These are phyloP conservation scores for Onychostoma macrolepis DNA, from an alignment of 2,113 vertebrate genomes.

Conservation along the genomic window DNA sequence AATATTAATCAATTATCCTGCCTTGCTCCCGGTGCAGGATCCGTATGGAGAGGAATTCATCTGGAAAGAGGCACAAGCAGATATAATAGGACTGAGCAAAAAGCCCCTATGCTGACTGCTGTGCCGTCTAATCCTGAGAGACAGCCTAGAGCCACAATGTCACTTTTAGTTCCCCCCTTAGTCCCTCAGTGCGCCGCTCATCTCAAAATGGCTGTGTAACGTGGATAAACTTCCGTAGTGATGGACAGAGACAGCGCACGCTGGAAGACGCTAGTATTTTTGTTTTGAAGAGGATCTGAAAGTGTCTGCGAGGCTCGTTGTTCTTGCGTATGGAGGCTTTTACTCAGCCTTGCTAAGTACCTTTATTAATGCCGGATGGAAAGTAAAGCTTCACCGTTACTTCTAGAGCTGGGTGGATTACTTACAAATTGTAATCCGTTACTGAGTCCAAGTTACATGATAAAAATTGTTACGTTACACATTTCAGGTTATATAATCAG, in stretches of 20 bases:
- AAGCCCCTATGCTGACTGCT: slow-evolving; percentile 77
- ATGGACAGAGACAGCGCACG: slow-evolving; percentile 56
- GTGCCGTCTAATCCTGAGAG: slow-evolving; percentile 80
- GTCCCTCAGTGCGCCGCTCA: slow-evolving; percentile 71
- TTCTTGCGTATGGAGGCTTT: background rate
- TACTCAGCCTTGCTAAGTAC: background rate
- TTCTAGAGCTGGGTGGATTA: background rate
- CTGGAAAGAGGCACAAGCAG: slow-evolving; percentile 81
- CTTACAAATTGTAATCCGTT: too few relatives aligned
- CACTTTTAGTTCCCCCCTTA: slow-evolving; percentile 75
- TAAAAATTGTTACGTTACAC: too few relatives aligned
- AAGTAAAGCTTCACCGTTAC: background rate
- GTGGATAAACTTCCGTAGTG: slow-evolving; percentile 67
- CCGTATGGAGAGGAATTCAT: slow-evolving; percentile 80
- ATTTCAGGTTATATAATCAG: too few relatives aligned
- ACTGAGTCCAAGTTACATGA: too few relatives aligned
- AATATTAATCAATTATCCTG: slow-evolving; percentile 83
- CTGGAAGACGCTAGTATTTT: slow-evolving; percentile 44
- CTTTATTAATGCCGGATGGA: background rate
- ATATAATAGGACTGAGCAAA: slow-evolving; percentile 76
- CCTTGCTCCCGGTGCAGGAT: slow-evolving; percentile 66
- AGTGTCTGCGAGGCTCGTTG: background rate
- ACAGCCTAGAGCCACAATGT: slow-evolving; percentile 79
- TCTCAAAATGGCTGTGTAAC: slow-evolving; percentile 73
- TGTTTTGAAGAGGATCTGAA: background rate